Conservation (phyloP, 2,888 invertebrate species). For the Drosophila formosana region DNA sequence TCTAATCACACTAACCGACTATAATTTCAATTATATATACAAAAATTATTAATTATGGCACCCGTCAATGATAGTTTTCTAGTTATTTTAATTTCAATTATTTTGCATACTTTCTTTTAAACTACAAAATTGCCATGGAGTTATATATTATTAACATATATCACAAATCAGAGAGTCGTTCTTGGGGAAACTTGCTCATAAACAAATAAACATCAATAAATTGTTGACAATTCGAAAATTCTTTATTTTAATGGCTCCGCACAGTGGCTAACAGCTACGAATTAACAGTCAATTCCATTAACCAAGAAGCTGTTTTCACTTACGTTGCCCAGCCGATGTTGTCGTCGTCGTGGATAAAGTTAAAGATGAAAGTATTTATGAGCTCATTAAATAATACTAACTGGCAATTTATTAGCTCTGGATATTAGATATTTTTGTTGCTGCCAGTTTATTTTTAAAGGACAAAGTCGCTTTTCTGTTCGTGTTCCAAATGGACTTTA, state of each 20-base stretch:
- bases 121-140: too few species aligned
- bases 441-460: constrained; percentile 15
- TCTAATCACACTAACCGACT: too few species aligned
- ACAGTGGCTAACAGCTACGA: neutral
- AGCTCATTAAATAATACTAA: constrained; percentile 25
- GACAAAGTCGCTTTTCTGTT: constrained; percentile 4
- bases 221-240: neutral
- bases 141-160: too few species aligned
- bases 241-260: too few species aligned
- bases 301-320: constrained; percentile 15
- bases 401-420: constrained; percentile 25
- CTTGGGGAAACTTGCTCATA: too few species aligned
- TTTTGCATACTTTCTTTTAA: too few species aligned
- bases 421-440: constrained; percentile 14
- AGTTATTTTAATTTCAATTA: too few species aligned
- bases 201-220: neutral
- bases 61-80: too few species aligned
- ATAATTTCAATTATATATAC: too few species aligned
- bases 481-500: constrained; percentile 11
- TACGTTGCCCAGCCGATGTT: neutral
- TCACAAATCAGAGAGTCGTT: too few species aligned
- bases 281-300: constrained; percentile 7
- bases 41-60: too few species aligned
- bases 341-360: constrained; percentile 1
- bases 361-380: constrained; percentile 24